phyloP scores from a whole-genome alignment of 2,888 invertebrate species.

The Synergus japonicus region DNA sequence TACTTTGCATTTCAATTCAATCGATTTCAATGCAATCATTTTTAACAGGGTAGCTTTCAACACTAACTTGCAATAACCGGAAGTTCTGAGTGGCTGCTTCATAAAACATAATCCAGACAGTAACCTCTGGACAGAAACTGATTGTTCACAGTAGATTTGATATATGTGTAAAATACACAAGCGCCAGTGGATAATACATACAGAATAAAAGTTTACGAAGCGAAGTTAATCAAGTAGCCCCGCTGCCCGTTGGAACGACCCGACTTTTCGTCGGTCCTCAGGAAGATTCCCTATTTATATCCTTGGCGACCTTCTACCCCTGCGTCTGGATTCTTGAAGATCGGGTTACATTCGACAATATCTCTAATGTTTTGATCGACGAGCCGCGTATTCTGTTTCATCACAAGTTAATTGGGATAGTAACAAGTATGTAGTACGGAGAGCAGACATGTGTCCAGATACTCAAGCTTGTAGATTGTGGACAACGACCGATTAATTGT shows the following conservation, averaged over 20 bases:
- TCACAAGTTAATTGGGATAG: constrained; percentile 34
- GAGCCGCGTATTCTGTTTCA: constrained; percentile 27
- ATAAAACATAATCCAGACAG: constrained; percentile 10
- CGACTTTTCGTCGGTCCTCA: constrained; percentile 7
- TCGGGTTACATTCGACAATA: constrained; percentile 36
- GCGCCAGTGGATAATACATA: background rate
- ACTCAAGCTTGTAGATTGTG: constrained; percentile 19
- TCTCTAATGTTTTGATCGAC: constrained; percentile 37
- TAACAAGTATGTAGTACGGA: background rate
- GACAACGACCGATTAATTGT: constrained; percentile 26
- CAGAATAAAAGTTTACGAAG: constrained; percentile 24
- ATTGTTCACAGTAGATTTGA: background rate
- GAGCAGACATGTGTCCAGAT: background rate
- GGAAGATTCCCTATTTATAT: constrained; percentile 26
- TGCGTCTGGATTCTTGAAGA: background rate
- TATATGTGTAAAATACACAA: background rate
- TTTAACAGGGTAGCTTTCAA: too few relatives aligned
- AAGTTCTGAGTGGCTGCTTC: background rate
- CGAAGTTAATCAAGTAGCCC: constrained; percentile 22
- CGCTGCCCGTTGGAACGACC: background rate
- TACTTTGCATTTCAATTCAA: too few relatives aligned
- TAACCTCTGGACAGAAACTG: background rate
- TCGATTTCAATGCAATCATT: too few relatives aligned
- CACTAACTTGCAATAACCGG: too few relatives aligned
- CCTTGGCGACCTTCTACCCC: background rate